Percentiles rank a stretch among this genome's conserved stretches.
Evolutionary conservation across 2,113 vertebrate genomes (phyloP).

Genomic region (Barbus barbus): DNA sequence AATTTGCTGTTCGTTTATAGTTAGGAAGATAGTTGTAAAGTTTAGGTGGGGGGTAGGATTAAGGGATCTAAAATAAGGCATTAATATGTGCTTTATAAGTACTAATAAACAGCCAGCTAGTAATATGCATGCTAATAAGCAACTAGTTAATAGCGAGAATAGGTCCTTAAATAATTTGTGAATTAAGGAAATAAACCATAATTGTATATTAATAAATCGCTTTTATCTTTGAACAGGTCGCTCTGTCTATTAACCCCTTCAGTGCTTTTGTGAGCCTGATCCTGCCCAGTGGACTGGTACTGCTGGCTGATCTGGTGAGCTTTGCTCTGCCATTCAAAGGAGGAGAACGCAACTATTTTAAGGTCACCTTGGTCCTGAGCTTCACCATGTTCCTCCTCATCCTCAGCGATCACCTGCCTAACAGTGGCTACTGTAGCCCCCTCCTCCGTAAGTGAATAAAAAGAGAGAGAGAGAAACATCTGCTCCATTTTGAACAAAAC

Average conservation of each 20-base stretch:
- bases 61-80: too few species aligned
- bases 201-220: too few species aligned
- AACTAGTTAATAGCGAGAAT: too few species aligned
- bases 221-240: constrained; percentile 58
- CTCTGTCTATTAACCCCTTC: constrained; percentile 59
- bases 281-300: constrained; percentile 70
- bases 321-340: constrained; percentile 68
- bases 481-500: not conserved
- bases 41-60: too few species aligned
- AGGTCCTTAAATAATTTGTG: too few species aligned
- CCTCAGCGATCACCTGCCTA: constrained; percentile 68
- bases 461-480: too few species aligned
- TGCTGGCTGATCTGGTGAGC: constrained; percentile 71
- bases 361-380: constrained; percentile 77
- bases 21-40: too few species aligned
- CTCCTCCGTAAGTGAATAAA: constrained; percentile 71
- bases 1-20: too few species aligned
- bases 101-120: too few species aligned
- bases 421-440: constrained; percentile 67
- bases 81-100: too few species aligned
- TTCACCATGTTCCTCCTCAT: constrained; percentile 77
- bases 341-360: constrained; percentile 72
- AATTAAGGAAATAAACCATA: too few species aligned
- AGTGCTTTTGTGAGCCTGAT: constrained; percentile 62
- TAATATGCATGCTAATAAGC: too few species aligned